Conservation (phyloP, 2,888 invertebrate species). For the Malthinus seriepunctatus region DNA sequence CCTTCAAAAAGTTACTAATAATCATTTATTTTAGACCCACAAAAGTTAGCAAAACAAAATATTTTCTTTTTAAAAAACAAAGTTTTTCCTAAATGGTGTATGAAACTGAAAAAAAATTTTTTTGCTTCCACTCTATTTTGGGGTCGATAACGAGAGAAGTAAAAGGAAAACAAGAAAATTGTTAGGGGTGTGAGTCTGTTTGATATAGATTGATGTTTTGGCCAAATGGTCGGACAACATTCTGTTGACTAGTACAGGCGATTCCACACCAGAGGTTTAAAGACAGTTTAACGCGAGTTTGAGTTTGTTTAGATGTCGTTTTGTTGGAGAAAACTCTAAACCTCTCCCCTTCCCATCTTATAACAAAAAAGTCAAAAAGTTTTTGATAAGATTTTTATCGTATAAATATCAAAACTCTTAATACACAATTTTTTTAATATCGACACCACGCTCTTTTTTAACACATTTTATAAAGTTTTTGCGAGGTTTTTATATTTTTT, state of each 20-base stretch:
- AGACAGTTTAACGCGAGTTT: slow-evolving; percentile 25
- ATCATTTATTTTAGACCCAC: too few relatives aligned
- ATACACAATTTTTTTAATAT: neutral
- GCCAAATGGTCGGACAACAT: slow-evolving; percentile 11
- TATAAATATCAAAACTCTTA: slow-evolving; percentile 2
- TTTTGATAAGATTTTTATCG: slow-evolving; percentile 9
- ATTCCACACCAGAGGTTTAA: slow-evolving; percentile 23
- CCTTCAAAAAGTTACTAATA: too few relatives aligned
- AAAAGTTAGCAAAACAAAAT: too few relatives aligned
- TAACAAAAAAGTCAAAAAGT: slow-evolving; percentile 14
- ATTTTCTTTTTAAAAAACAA: too few relatives aligned
- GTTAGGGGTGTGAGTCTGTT: slow-evolving; percentile 9
- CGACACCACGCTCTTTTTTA: too few relatives aligned
- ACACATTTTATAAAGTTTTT: too few relatives aligned
- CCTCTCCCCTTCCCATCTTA: slow-evolving; percentile 14
- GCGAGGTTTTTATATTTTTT: too few relatives aligned
- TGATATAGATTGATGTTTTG: slow-evolving; percentile 21
- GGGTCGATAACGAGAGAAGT: too few relatives aligned
- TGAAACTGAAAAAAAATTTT: too few relatives aligned
- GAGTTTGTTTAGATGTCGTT: slow-evolving; percentile 22
- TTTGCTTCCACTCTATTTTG: too few relatives aligned
- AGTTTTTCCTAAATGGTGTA: too few relatives aligned
- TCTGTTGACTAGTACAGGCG: slow-evolving; percentile 12
- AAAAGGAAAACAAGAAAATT: slow-evolving; percentile 1
- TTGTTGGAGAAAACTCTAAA: slow-evolving; percentile 15